Percentiles rank a stretch among this genome's conserved stretches.
phyloP scores from a whole-genome alignment of 2,888 invertebrate species.

The Phrixothrix hirtus region DNA sequence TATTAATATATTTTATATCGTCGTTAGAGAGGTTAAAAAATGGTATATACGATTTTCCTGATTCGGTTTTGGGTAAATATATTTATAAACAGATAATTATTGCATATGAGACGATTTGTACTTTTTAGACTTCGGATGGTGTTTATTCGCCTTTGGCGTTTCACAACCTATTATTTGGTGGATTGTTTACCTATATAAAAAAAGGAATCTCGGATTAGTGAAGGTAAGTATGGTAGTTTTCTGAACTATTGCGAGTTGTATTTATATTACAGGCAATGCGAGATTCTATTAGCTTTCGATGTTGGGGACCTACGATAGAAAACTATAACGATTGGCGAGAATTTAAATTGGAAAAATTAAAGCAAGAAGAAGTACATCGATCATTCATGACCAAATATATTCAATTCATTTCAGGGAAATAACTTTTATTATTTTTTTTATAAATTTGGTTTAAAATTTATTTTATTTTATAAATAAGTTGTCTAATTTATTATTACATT shows the following conservation, averaged over 20 bases:
- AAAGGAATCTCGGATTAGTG: constrained; percentile 2
- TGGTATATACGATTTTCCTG: constrained; percentile 63
- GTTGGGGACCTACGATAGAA: not conserved
- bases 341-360: constrained; percentile 31
- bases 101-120: constrained; percentile 7
- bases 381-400: not conserved
- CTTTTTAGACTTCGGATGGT: constrained; percentile 34
- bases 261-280: constrained; percentile 21
- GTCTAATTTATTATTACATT: too few species aligned
- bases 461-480: too few species aligned
- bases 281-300: constrained; percentile 2
- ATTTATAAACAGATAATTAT: not conserved
- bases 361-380: constrained; percentile 3
- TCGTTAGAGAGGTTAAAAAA: constrained; percentile 64
- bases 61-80: constrained; percentile 53
- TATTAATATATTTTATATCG: constrained; percentile 69
- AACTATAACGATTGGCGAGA: constrained; percentile 34
- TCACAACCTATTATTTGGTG: constrained; percentile 29
- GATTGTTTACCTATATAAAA: constrained; percentile 22
- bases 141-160: constrained; percentile 27
- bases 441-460: too few species aligned
- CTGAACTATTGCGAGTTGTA: not conserved
- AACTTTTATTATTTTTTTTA: too few species aligned
- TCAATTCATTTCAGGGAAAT: not conserved
- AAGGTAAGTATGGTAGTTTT: not conserved